phyloP scores from a whole-genome alignment of 2,888 invertebrate genomes.

The Suillia variegata region DNA sequence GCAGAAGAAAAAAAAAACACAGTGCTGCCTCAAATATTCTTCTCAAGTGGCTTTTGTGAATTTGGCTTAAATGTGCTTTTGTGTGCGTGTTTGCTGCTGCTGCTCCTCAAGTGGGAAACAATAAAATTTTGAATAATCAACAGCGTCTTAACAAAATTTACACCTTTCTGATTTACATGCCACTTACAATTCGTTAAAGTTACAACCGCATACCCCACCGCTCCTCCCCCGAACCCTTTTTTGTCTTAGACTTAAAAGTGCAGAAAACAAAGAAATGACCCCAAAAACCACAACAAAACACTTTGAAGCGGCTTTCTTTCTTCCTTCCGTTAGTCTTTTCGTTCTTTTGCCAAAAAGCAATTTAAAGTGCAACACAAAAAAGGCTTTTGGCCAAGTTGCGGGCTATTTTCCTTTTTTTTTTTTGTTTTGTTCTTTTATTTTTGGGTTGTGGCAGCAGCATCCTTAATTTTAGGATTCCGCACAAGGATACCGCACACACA shows the following conservation, averaged over 20 bases:
- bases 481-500: neutral
- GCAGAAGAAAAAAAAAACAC: neutral
- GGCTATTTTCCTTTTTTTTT: neutral
- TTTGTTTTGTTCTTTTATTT: neutral
- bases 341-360: too few species aligned
- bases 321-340: too few species aligned
- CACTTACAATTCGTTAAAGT: neutral
- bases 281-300: slow-evolving; percentile 15
- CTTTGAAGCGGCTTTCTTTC: neutral
- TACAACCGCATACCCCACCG: too few species aligned
- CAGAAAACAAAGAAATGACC: slow-evolving; percentile 4
- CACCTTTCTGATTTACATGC: neutral
- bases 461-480: too few species aligned
- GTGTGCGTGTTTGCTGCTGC: neutral
- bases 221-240: neutral
- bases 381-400: neutral
- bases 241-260: neutral
- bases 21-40: too few species aligned
- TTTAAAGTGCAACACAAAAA: slow-evolving; percentile 11
- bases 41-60: neutral
- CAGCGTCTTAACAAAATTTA: neutral
- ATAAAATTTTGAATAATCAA: slow-evolving; percentile 1
- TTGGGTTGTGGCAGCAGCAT: too few species aligned
- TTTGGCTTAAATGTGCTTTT: neutral
- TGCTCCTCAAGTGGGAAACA: neutral